Evolutionary conservation across 2,888 invertebrate genomes (phyloP), one percentile per base, ranked within the genome.

Genomic region (Clepsis dumicolana): DNA sequence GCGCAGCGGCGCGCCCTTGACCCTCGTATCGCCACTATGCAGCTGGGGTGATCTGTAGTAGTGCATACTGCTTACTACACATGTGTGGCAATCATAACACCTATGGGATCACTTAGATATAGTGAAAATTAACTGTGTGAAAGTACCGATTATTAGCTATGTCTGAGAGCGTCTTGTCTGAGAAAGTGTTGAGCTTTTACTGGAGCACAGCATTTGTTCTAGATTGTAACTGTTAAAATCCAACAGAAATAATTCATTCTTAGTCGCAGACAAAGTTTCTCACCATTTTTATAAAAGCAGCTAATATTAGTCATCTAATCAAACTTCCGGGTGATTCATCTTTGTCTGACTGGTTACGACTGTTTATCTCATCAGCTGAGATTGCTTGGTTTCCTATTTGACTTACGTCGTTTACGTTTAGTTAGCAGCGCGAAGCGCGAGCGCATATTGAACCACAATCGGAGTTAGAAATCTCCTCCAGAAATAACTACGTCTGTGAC

Each of bases 1-100:
- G 75, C 74, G 76, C 75, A 64, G 59, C 50, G 74, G 76, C 79
- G 76, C 88, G 90, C 89, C 90, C 90, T 90, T 90, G 90, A 90
- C 89, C 90, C 85, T 86, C 85, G 81, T 72, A 75, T 75, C 74
- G 75, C 73, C 77, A n/a, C n/a, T n/a, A 71, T 75, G 71, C 54
- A 59, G 72, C 72, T 73, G 66, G 70, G 71, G 68, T 61, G 64
- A 64, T 16, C 18, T 44, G 8, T 44, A 8, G 16, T 44, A 18
- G 8, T 44, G 18, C 44, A 16, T 38, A 4, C 14, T 38, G 29
- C 38, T 38, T 5, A 44, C 18, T 44, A 44, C 38, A n/a, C 38
- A n/a, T 41, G 4, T 16, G 38, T 4, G n/a, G 12, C 0, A 1
- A 32, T 1, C 1, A 35, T 14, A n/a, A 38, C 38, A n/a, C n/a